Evolutionary conservation across 2,888 invertebrate species (phyloP).

Genomic region (Chloromyia formosa): DNA sequence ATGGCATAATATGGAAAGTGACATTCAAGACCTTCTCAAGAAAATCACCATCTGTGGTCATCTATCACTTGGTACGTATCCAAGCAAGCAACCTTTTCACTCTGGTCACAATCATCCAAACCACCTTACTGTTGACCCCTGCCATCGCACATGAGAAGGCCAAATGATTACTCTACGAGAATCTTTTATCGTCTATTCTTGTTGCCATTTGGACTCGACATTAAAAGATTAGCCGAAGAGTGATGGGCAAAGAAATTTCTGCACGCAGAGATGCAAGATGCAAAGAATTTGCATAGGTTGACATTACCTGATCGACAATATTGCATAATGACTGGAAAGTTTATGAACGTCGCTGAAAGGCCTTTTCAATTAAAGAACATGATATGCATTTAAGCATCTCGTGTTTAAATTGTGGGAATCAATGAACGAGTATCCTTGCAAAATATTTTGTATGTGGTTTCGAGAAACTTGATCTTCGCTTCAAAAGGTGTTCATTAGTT

Average conservation of each 20-base stretch:
- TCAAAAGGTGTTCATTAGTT: not conserved
- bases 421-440: conserved; percentile 1
- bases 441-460: not conserved
- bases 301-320: conserved; percentile 16
- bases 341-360: conserved; percentile 19
- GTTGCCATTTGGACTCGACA: conserved; percentile 27
- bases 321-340: conserved; percentile 22
- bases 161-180: conserved; percentile 5
- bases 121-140: not conserved
- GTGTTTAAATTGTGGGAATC: conserved; percentile 9
- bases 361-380: conserved; percentile 36
- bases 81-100: conserved; percentile 18
- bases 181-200: conserved; percentile 16
- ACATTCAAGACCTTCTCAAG: conserved; percentile 15
- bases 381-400: conserved; percentile 8
- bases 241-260: conserved; percentile 15
- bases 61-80: conserved; percentile 10
- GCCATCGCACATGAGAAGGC: not conserved
- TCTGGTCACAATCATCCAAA: not conserved
- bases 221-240: not conserved
- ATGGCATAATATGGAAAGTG: conserved; percentile 14
- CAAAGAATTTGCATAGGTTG: conserved; percentile 27
- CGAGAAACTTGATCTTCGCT: conserved; percentile 1
- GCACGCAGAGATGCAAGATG: not conserved
- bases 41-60: not conserved